Percentiles rank a stretch among this genome's conserved stretches.
phyloP scores from a whole-genome alignment of 2,888 invertebrate species.

The Leucophora obtusa region DNA sequence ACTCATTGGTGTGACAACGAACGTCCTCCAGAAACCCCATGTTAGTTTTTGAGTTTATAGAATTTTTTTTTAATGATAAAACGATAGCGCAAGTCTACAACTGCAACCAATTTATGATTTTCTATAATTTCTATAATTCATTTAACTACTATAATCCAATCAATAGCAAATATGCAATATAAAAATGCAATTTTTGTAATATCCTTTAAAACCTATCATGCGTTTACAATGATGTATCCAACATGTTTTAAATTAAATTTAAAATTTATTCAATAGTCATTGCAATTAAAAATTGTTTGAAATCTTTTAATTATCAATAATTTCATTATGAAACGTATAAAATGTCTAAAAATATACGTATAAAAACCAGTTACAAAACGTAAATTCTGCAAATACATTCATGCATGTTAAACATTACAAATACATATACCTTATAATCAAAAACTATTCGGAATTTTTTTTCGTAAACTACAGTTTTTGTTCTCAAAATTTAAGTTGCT shows the following conservation, averaged over 20 bases:
- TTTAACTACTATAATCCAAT: no score
- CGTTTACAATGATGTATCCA: neutral
- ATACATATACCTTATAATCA: neutral
- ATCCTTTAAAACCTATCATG: neutral
- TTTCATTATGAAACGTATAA: neutral
- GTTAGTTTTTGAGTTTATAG: no score
- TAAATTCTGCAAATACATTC: neutral
- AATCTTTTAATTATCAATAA: neutral
- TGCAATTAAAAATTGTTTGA: slow-evolving; percentile 2
- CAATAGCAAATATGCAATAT: neutral
- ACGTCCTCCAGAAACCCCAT: no score
- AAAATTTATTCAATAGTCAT: neutral
- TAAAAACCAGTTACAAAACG: neutral
- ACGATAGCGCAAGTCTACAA: no score
- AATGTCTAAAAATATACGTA: neutral
- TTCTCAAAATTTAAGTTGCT: no score
- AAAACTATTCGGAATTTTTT: neutral
- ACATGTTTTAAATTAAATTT: slow-evolving; percentile 5
- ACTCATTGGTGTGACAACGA: no score
- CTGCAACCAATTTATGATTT: no score
- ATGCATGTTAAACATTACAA: neutral
- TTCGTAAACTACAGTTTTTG: no score
- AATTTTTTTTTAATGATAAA: no score
- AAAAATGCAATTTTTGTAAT: neutral
- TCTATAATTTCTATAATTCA: no score